These are phyloP conservation scores for Phoenicopterus ruber DNA, from an alignment of 2,113 vertebrate species.

Conservation along the genomic window DNA sequence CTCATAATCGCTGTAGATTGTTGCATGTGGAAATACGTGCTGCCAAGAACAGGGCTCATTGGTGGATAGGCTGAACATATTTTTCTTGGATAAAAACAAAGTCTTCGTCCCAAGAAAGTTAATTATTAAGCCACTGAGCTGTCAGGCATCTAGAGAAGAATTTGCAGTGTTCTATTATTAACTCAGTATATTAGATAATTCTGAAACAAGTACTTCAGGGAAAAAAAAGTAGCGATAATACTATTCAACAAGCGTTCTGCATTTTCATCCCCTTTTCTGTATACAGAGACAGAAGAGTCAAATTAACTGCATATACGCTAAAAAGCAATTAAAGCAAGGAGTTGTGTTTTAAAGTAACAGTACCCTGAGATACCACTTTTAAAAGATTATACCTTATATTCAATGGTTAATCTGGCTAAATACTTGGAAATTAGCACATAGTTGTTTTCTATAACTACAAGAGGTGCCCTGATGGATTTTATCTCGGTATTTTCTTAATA, in stretches of 20 bases:
- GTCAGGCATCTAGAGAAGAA: not conserved
- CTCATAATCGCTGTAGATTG: not conserved
- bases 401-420: not conserved
- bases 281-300: not conserved
- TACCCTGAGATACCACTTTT: not conserved
- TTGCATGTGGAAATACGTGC: not conserved
- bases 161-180: not conserved
- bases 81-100: constrained; percentile 37
- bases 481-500: rapidly evolving
- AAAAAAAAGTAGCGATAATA: not conserved
- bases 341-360: not conserved
- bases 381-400: not conserved
- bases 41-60: constrained; percentile 17
- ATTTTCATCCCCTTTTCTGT: not conserved
- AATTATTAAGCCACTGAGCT: constrained; percentile 32
- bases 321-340: not conserved
- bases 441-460: not conserved
- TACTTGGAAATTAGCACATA: rapidly evolving
- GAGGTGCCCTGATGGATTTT: rapidly evolving
- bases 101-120: not conserved
- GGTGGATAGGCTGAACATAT: not conserved
- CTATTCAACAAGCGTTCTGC: not conserved
- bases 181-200: not conserved
- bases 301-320: not conserved
- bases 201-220: not conserved